Evolutionary conservation across 2,888 invertebrate species (phyloP).

Genomic region (Eupithecia pulchellata): DNA sequence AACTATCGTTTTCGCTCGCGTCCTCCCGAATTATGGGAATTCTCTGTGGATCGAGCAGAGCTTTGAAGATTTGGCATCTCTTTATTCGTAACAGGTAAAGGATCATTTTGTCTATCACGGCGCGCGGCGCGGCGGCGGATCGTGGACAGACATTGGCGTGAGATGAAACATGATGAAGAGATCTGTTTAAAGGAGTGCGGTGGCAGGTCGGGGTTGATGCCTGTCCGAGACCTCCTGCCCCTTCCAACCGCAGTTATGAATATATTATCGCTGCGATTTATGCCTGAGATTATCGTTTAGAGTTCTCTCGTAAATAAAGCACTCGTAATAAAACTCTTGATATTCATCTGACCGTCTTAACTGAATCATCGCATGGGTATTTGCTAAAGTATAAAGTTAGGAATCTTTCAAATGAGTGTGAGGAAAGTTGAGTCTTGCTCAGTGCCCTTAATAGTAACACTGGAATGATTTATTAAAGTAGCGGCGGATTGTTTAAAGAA

Average conservation of each 20-base stretch:
- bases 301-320: not conserved
- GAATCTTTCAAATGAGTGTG: not conserved
- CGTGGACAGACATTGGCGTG: not conserved
- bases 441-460: not conserved
- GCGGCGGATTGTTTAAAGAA: no score
- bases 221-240: not conserved
- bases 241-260: not conserved
- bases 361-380: not conserved
- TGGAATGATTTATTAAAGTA: not conserved
- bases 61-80: not conserved
- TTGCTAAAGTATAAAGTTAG: not conserved
- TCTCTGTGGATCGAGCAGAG: not conserved
- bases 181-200: not conserved
- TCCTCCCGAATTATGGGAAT: not conserved
- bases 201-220: not conserved
- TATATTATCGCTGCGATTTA: not conserved
- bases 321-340: not conserved
- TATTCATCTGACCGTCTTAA: not conserved
- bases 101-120: not conserved
- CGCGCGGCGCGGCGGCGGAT: no score
- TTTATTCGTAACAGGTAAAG: not conserved
- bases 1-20: conserved; percentile 23
- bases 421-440: not conserved
- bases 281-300: not conserved
- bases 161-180: conserved; percentile 3